phyloP scores from a whole-genome alignment of 2,888 invertebrate genomes.

The Xiphydria camelus region DNA sequence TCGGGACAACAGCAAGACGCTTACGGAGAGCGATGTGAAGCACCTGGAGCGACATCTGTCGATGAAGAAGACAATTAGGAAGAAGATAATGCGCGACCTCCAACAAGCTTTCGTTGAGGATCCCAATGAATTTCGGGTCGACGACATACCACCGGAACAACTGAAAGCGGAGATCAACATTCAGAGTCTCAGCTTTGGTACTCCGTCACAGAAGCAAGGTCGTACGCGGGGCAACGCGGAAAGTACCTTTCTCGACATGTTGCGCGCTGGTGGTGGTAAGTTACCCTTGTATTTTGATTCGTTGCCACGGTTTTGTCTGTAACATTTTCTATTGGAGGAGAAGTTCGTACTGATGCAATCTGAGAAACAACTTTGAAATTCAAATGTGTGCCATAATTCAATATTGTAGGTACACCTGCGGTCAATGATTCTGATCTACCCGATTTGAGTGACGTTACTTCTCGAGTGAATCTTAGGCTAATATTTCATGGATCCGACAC shows the following conservation, averaged over 20 bases:
- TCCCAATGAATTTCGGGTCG: slow-evolving; percentile 73
- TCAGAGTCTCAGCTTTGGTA: slow-evolving; percentile 69
- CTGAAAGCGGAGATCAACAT: slow-evolving; percentile 69
- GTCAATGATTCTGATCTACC: too few relatives aligned
- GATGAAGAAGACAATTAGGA: slow-evolving; percentile 85
- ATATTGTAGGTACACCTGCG: too few relatives aligned
- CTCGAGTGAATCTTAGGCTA: too few relatives aligned
- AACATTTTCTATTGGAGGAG: too few relatives aligned
- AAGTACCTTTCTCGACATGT: slow-evolving; percentile 70
- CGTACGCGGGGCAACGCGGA: slow-evolving; percentile 59
- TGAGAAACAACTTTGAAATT: too few relatives aligned
- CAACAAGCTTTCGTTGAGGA: slow-evolving; percentile 76
- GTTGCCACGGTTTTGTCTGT: too few relatives aligned
- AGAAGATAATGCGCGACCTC: slow-evolving; percentile 83
- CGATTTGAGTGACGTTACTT: too few relatives aligned
- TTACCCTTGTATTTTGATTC: too few relatives aligned
- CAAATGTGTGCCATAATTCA: too few relatives aligned
- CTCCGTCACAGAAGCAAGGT: slow-evolving; percentile 58
- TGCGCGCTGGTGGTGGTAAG: slow-evolving; percentile 63
- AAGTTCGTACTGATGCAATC: too few relatives aligned
- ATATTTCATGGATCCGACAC: too few relatives aligned
- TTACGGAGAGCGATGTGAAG: slow-evolving; percentile 70
- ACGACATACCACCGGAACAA: slow-evolving; percentile 70
- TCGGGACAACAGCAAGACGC: slow-evolving; percentile 71
- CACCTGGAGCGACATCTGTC: slow-evolving; percentile 80